Evolutionary conservation across 2,797 vertebrate species (phyloP).

Genomic region (Sebastes nivosus): DNA sequence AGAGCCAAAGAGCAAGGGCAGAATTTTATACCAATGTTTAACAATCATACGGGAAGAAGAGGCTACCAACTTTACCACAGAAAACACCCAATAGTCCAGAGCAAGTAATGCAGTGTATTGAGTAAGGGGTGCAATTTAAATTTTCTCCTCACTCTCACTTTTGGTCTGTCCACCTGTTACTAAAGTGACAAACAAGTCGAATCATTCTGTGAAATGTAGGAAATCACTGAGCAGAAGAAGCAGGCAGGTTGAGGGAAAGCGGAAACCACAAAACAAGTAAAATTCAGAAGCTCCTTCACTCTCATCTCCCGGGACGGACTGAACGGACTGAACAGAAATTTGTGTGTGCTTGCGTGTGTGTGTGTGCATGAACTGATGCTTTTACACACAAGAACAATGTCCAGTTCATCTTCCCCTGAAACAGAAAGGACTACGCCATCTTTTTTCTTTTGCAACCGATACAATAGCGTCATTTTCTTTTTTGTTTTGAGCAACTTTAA

Average conservation of each 20-base stretch:
- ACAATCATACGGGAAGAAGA: slow-evolving; percentile 39
- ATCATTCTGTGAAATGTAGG: slow-evolving; percentile 71
- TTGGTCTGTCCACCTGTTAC: slow-evolving; percentile 24
- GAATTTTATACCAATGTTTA: slow-evolving; percentile 60
- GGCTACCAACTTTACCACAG: slow-evolving; percentile 14
- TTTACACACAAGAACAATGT: slow-evolving; percentile 73
- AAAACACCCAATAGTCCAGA: slow-evolving; percentile 25
- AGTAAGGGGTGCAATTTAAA: not conserved
- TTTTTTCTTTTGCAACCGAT: slow-evolving; percentile 44
- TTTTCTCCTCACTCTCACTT: not conserved
- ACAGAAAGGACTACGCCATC: slow-evolving; percentile 77
- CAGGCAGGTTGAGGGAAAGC: slow-evolving; percentile 20
- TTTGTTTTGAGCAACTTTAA: slow-evolving; percentile 51
- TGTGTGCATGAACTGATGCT: slow-evolving; percentile 68
- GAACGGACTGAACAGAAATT: slow-evolving; percentile 52
- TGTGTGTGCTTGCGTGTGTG: not conserved
- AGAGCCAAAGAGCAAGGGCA: slow-evolving; percentile 65
- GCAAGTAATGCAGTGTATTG: slow-evolving; percentile 16
- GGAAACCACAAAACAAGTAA: slow-evolving; percentile 11
- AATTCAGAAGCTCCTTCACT: slow-evolving; percentile 27
- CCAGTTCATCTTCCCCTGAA: slow-evolving; percentile 59
- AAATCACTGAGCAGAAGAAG: slow-evolving; percentile 57
- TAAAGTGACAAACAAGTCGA: slow-evolving; percentile 42
- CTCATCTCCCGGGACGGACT: slow-evolving; percentile 49
- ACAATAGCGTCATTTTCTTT: slow-evolving; percentile 56